Evolutionary conservation across 2,113 vertebrate genomes (phyloP).

Genomic region (Percopsis transmontana): DNA sequence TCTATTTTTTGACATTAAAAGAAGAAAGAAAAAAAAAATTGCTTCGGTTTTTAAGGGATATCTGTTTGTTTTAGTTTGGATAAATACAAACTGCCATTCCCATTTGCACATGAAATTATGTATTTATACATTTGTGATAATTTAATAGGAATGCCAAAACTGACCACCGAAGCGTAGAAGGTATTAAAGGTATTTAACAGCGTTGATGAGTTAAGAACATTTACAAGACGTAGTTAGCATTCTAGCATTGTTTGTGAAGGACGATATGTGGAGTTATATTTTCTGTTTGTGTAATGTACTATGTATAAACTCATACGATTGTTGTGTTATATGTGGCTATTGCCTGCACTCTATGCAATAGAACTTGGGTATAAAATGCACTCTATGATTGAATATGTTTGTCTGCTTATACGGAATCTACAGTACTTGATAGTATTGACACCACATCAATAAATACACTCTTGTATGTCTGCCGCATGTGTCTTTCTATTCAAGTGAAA

Average conservation of each 20-base stretch:
- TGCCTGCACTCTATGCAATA: conserved; percentile 86
- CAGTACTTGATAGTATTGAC: conserved; percentile 92
- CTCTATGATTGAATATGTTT: conserved; percentile 85
- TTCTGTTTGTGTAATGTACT: conserved; percentile 71
- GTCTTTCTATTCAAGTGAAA: conserved; percentile 16
- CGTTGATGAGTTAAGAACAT: conserved; percentile 72
- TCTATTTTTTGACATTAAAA: conserved; percentile 35
- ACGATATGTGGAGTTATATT: conserved; percentile 74
- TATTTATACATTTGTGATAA: conserved; percentile 81
- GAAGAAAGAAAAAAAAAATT: conserved; percentile 40
- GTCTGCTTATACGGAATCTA: conserved; percentile 88
- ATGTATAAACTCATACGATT: conserved; percentile 72
- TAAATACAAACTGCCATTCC: conserved; percentile 74
- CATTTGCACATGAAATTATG: conserved; percentile 81
- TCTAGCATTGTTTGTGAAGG: conserved; percentile 75
- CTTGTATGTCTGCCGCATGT: conserved; percentile 56
- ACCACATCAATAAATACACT: conserved; percentile 90
- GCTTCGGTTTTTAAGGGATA: conserved; percentile 78
- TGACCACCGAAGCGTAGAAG: conserved; percentile 71
- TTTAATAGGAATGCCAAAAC: conserved; percentile 76
- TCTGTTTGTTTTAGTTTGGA: conserved; percentile 71
- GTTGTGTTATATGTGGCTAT: conserved; percentile 82
- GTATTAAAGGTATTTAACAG: conserved; percentile 74
- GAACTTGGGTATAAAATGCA: conserved; percentile 88
- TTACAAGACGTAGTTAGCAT: conserved; percentile 74